Conservation (phyloP, 2,888 invertebrate genomes). For the Caradrina clavipalpis region DNA sequence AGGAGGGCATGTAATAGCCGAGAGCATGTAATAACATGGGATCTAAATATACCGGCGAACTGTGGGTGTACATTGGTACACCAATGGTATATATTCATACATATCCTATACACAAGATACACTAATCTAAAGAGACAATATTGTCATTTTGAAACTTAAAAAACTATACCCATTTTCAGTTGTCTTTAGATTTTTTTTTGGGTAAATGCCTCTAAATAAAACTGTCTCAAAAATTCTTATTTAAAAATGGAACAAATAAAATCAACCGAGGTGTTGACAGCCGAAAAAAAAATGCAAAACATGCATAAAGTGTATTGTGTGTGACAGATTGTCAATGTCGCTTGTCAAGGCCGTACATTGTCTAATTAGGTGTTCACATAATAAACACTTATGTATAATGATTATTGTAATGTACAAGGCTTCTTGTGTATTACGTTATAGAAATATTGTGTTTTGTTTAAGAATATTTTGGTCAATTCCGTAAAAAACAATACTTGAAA, state of each 20-base stretch:
- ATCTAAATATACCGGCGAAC: no score
- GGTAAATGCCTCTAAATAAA: background rate
- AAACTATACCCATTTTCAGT: no score
- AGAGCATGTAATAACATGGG: no score
- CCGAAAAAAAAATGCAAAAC: slow-evolving; percentile 41
- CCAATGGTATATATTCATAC: no score
- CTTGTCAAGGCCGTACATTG: slow-evolving; percentile 54
- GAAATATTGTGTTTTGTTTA: background rate
- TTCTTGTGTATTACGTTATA: background rate
- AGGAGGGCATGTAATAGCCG: no score
- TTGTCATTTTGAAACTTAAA: no score
- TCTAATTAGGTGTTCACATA: slow-evolving; percentile 51
- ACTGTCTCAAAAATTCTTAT: background rate
- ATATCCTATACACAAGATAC: no score
- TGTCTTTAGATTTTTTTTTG: no score
- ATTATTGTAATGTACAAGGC: slow-evolving; percentile 19
- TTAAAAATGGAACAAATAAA: slow-evolving; percentile 7
- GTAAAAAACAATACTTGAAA: background rate
- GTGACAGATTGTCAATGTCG: slow-evolving; percentile 68
- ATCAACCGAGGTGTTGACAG: slow-evolving; percentile 44
- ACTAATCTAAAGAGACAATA: no score
- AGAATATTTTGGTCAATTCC: background rate
- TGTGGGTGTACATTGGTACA: no score
- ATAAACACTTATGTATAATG: slow-evolving; percentile 19
- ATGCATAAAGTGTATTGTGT: slow-evolving; percentile 57